Evolutionary conservation across 2,113 vertebrate genomes (phyloP), one percentile per base, ranked within the genome.

Genomic region (Muscicapa adusta): DNA sequence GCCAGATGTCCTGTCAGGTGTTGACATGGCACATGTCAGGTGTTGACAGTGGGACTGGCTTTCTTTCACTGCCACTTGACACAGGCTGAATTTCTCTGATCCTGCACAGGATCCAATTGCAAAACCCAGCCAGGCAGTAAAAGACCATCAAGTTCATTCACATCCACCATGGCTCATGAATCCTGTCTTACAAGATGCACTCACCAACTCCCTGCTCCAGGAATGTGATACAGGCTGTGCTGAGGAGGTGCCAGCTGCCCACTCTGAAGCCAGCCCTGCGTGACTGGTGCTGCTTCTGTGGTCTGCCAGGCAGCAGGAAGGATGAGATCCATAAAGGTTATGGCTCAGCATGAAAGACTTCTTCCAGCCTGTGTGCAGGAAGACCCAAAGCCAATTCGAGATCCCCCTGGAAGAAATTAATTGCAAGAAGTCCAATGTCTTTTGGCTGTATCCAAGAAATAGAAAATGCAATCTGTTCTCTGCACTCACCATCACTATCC

Each of bases 11-110:
- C 75, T 2, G 0, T 1, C 45, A 43, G 0, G 47, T 18, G 28
- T 24, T 66, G 51, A 58, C 60, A 31, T 0, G 0, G 14, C 76
- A 50, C 2, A 0, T 17, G 5, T 58, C 2, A 5, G 51, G 18
- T 68, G 63, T 57, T 62, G 61, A 83, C 63, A 67, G 18, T 43
- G 51, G 18, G 33, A 54, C 42, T 75, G 85, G 61, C 57, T 88
- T 84, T 91, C 61, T 90, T 76, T 86, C 1, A 1, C n/a, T 48
- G 71, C 67, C 25, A 25, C 62, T 65, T 42, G 15, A 34, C 10
- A 1, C 36, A 12, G n/a, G 7, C 57, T 91, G 74, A 4, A 6
- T 81, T 87, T 57, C 90, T 65, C 56, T 84, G 60, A 33, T 62
- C 31, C 42, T 40, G 18, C 62, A 29, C 9, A 60, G 66, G 38